Evolutionary conservation across 1,140 invertebrate species (phyloP).

Genomic region (Brachionus angularis): DNA sequence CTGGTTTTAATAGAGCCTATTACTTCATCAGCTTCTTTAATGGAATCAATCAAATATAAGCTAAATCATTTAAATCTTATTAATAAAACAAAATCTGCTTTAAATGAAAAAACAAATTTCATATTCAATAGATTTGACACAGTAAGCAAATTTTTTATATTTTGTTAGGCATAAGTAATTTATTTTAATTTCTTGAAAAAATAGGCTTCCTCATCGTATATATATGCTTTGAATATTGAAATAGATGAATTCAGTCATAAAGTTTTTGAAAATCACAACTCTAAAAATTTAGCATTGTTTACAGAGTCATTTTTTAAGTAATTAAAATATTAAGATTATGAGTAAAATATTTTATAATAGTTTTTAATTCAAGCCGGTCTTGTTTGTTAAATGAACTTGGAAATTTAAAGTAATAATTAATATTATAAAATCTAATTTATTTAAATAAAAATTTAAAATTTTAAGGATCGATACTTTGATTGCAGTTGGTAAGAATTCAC

Average conservation of each 20-base stretch:
- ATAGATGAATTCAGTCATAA: neutral
- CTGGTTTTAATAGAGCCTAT: constrained; percentile 81
- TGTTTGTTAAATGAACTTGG: neutral
- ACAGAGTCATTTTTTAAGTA: constrained; percentile 44
- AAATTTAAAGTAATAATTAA: neutral
- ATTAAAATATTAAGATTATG: too few species aligned
- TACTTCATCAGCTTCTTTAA: constrained; percentile 75
- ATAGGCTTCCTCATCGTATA: neutral
- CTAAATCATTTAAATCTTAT: constrained; percentile 53
- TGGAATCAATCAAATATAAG: constrained; percentile 79
- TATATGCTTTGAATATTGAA: neutral
- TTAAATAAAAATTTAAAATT: too few species aligned
- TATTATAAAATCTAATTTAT: neutral
- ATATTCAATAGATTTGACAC: constrained; percentile 84
- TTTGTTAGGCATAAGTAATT: neutral
- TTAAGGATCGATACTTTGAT: constrained; percentile 29
- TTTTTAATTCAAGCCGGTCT: neutral
- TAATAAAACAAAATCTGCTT: constrained; percentile 50
- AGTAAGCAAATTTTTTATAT: constrained; percentile 64
- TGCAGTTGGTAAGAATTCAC: constrained; percentile 33
- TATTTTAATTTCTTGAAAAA: neutral
- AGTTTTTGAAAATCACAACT: constrained; percentile 7
- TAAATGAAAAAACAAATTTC: constrained; percentile 60
- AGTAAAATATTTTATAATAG: neutral
- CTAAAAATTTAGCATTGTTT: constrained; percentile 44